Base-by-base conservation (phyloP, 2,797 vertebrate species). In the Lates japonicus region DNA sequence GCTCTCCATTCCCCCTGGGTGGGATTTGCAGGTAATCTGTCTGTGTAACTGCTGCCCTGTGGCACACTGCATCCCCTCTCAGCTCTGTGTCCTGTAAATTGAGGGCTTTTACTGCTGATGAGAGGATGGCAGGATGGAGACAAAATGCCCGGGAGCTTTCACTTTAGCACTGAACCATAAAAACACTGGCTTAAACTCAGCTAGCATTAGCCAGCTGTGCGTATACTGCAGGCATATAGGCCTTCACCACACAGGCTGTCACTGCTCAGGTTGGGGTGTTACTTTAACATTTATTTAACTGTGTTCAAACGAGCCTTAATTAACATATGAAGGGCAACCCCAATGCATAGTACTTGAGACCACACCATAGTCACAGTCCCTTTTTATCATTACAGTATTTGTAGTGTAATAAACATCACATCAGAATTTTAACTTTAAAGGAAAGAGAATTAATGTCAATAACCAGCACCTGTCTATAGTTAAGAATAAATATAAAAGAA, bases 11-110 rank as follows among this genome's bases (percentile, higher is more conserved):
- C 59, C 87, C 82, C 62, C 80, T 29, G 81, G 83, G 87, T 83
- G 62, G 85, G 87, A 89, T 91, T 88, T 89, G 68, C 86, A 87
- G 90, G 90, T 89, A 91, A 91, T 92, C 88, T 80, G 81, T 92
- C 82, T 85, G 82, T 91, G 81, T 90, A 87, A 85, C 89, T 58
- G 59, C 73, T 85, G 77, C 88, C 87, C 81, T 69, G 70, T 83
- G 83, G 85, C 86, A 81, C 73, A 22, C 46, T 80, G 70, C 76
- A 76, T 78, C 74, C 86, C 77, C 84, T 81, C 83, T 86, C 75
- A 78, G 77, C 81, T 84, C 71, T 55, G 25, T 78, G 76, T 79
- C 75, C 85, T 87, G 80, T 79, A 88, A 87, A 89, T 83, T 80
- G 82, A 82, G 77, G 70, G 79, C 68, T 89, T 90, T 87, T 87